Conservation (phyloP, 2,888 invertebrate genomes). For the Dicranocentrus wangi region DNA sequence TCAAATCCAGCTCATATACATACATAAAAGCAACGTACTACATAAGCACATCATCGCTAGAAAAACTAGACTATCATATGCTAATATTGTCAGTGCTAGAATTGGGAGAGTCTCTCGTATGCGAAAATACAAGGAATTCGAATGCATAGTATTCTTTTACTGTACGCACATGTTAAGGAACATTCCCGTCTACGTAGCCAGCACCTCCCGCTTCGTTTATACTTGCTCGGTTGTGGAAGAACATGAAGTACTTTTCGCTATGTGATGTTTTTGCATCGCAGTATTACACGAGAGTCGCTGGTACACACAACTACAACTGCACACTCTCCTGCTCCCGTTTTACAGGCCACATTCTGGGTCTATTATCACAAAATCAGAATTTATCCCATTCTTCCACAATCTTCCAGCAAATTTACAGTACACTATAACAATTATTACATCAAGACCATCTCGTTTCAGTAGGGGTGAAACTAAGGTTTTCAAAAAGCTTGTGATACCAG, state of each 20-base stretch:
- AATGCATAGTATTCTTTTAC: no score
- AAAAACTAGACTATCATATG: no score
- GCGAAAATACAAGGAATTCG: no score
- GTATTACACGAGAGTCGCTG: slow-evolving; percentile 51
- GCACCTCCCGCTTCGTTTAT: slow-evolving; percentile 12
- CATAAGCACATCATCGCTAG: no score
- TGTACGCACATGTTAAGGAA: slow-evolving; percentile 50
- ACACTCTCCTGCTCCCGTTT: not conserved
- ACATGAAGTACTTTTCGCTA: slow-evolving; percentile 29
- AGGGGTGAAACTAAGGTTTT: not conserved
- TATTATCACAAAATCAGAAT: not conserved
- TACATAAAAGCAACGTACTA: no score
- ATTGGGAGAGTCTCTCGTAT: slow-evolving; percentile 6
- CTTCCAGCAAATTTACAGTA: not conserved
- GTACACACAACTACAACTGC: slow-evolving; percentile 5
- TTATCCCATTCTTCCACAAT: not conserved
- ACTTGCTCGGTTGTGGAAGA: slow-evolving; percentile 25
- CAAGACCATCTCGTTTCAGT: not conserved
- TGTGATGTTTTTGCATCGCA: slow-evolving; percentile 27
- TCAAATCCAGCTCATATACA: no score
- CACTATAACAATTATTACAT: not conserved
- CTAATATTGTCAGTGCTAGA: slow-evolving; percentile 7
- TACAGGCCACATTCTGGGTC: not conserved
- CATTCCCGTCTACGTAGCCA: slow-evolving; percentile 39
- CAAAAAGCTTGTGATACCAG: no score